Evolutionary conservation across 2,888 invertebrate genomes (phyloP), one percentile per base, ranked within the genome.

Genomic region (Acronicta alni): DNA sequence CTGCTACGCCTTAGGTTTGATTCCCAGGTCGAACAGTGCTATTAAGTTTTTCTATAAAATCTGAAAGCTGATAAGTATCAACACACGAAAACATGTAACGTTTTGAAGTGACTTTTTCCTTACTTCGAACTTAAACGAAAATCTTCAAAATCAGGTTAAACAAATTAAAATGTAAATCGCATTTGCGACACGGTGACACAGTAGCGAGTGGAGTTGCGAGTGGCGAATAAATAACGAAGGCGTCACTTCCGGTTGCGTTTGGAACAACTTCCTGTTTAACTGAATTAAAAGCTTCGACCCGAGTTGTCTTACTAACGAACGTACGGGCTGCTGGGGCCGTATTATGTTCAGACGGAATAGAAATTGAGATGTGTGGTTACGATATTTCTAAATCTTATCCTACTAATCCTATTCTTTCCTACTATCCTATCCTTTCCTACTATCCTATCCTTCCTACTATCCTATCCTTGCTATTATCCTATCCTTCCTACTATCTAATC

Each of bases 261-360:
- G 59, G 71, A 81, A 75, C 77, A 77, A 87, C 84, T 87, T 84
- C 80, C 74, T 68, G 82, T 85, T 82, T 88, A 92, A 92, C 85
- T 86, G 86, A 91, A 91, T 92, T 92, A 91, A 91, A 89, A 89
- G 89, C 91, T 90, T 84, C 83, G 75, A 77, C 80, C 71, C 57
- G 83, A 86, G 86, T 87, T 85, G 85, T 87, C 87, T 88, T 83
- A 75, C 89, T 91, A 90, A 91, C 86, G 91, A 92, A 90, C 87
- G 86, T 80, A 85, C 85, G 60, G 54, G 57, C 59, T 67, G 60
- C 62, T 43, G 46, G 35, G 68, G 47, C 5, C 30, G 20, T 59
- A 82, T 86, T 87, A 81, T 69, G 69, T 64, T 17, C 86, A 60
- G 78, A 14, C 5, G 10, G 18, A 26, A 68, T 59, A 14, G 57